Conservation (phyloP, 2,888 invertebrate genomes). For the Fabriciana adippe region DNA sequence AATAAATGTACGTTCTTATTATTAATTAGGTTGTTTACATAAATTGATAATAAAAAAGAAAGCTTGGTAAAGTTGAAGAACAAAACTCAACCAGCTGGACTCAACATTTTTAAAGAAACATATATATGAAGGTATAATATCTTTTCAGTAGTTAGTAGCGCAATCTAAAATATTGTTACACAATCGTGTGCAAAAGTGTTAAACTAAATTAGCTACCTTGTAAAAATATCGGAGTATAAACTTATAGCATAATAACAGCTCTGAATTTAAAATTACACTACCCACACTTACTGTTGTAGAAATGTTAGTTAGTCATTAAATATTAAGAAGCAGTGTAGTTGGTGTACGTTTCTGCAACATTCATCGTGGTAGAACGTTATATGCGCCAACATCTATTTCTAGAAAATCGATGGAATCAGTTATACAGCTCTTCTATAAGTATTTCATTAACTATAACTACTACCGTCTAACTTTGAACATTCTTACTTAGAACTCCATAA, state of each 20-base stretch:
- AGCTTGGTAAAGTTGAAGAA: no score
- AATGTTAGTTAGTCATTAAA: conserved; percentile 72
- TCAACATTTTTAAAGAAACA: no score
- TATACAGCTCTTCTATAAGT: conserved; percentile 24
- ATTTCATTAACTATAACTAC: conserved; percentile 21
- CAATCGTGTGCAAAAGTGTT: not conserved
- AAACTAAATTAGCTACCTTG: not conserved
- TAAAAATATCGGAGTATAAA: not conserved
- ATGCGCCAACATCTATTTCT: conserved; percentile 67
- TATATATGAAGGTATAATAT: no score
- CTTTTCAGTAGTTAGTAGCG: no score
- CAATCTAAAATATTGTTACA: no score
- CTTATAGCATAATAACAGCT: conserved; percentile 39
- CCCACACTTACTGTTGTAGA: conserved; percentile 59
- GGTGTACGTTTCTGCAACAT: conserved; percentile 56
- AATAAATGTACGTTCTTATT: conserved; percentile 12
- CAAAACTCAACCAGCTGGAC: no score
- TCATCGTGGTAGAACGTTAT: conserved; percentile 54
- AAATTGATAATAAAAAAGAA: no score
- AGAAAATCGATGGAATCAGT: conserved; percentile 61
- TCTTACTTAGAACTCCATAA: conserved; percentile 14
- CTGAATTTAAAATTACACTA: conserved; percentile 61
- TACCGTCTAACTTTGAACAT: conserved; percentile 16
- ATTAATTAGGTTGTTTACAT: no score
- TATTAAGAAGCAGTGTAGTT: conserved; percentile 60